Base-by-base conservation (phyloP, 2,113 vertebrate genomes). In the Galeopterus variegatus region DNA sequence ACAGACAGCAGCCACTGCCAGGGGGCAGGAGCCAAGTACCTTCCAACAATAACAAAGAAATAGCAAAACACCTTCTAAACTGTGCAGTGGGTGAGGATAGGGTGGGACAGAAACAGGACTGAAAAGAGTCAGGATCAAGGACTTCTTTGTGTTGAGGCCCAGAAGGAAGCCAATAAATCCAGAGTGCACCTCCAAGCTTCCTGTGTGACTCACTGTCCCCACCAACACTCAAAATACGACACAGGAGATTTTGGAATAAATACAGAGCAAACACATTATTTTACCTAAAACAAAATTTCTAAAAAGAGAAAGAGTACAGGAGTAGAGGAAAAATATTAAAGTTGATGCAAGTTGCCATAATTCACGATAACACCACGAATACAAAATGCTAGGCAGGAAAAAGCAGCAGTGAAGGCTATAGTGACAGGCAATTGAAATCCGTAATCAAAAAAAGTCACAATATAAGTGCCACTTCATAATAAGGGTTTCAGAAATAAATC, bases 31-130 rank as follows among this genome's bases (percentile, higher is more conserved):
- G 72, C 54, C 75, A 50, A 33, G 41, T 1, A 17, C 65, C 62
- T 89, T 79, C 95, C 97, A 96, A 92, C 76, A 94, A 91, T 72
- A 96, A 98, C 69, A 98, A 56, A 96, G 64, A 83, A 87, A 50
- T 17, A 93, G 33, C 96, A 94, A 85, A 95, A 95, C 24, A 58
- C 24, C 50, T 94, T 96, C 77, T 67, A 70, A 88, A 62, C 48
- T n/a, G 36, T 24, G 69, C 6, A 76, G 72, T 3, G 17, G 45
- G 73, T 13, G 60, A 72, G 93, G 89, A 14, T 0, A 33, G 94
- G 90, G 73, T 75, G 58, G 56, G n/a, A n/a, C 89, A 82, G 81
- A 82, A 52, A 73, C 26, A 54, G 77, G 45, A 13, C 2, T 62
- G 89, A 24, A 36, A 58, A 89, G 58, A 45, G 83, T 23, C 28